These are phyloP conservation scores for Orchesella flavescens DNA, from an alignment of 2,888 invertebrate species.

Conservation along the genomic window DNA sequence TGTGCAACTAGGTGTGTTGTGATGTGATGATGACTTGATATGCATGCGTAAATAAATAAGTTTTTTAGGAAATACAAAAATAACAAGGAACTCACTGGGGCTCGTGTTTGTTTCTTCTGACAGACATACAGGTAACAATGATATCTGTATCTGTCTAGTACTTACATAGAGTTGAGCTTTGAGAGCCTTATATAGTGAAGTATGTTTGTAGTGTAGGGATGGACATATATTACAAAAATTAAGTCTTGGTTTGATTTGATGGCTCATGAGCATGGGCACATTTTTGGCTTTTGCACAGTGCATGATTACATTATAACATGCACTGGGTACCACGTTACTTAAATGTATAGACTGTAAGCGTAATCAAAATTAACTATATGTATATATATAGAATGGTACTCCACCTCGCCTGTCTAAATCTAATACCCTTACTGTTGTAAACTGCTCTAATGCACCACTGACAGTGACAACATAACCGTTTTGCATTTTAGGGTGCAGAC, in stretches of 20 bases:
- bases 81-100: conserved; percentile 26
- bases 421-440: too few species aligned
- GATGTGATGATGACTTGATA: neutral
- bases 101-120: neutral
- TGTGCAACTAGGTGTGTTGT: neutral
- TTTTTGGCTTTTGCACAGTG: conserved; percentile 3
- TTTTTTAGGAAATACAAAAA: conserved; percentile 11
- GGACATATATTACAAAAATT: conserved; percentile 1
- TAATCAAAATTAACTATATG: too few species aligned
- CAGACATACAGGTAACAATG: conserved; percentile 7
- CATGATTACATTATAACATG: too few species aligned
- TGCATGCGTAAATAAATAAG: conserved; percentile 42
- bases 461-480: too few species aligned
- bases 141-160: conserved; percentile 9
- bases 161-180: neutral
- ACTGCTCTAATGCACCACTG: too few species aligned
- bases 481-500: too few species aligned
- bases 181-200: neutral
- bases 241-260: neutral
- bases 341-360: too few species aligned
- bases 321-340: too few species aligned
- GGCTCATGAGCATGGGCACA: neutral
- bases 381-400: too few species aligned
- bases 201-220: conserved; percentile 1
- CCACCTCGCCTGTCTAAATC: too few species aligned